Base-by-base conservation (phyloP, 2,113 vertebrate genomes). In the Formicarius rufipectus region DNA sequence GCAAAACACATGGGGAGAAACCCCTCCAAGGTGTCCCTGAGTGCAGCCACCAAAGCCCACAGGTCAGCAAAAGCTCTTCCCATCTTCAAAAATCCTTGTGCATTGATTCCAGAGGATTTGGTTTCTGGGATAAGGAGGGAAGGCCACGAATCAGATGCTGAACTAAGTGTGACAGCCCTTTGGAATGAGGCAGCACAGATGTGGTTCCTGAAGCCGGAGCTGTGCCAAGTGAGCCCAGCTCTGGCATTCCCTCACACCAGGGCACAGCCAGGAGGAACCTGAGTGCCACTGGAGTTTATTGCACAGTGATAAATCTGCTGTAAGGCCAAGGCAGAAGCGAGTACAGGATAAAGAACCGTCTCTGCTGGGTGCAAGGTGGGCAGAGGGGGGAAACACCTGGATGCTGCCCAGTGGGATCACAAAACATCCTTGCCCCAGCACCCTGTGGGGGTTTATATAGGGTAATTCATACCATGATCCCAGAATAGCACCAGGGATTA, bases 391-490 rank as follows among this genome's bases (percentile, higher is more conserved):
- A 4, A 49, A 56, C 5, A 5, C 67, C 87, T 39, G 67, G 45
- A 8, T 47, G 67, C 84, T 77, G 47, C 39, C 74, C 11, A 25
- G 59, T 2, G 12, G 60, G 91, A 96, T 97, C 98, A 98, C 79
- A 79, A 92, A 91, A 75, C 96, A 96, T 99, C 99, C 91, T 97
- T 71, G 83, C 97, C 97, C 98, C 97, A 98, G 98, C 96, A 62
- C 97, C 98, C 98, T 58, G 35, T 28, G 67, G 95, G 95, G 96
- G 95, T 99, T 98, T 98, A 84, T 94, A 96, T 98, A 91, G 96
- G 97, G 95, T 96, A 96, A 98, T 87, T 99, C 99, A 99, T 98
- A n/a, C 71, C 77, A 95, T 98, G 98, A 98, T 53, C 96, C 76
- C 81, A 84, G 95, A 96, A 97, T 52, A 87, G 96, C 82, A 59